phyloP scores from a whole-genome alignment of 1,140 invertebrate species.

The Bathynomus jamesi region DNA sequence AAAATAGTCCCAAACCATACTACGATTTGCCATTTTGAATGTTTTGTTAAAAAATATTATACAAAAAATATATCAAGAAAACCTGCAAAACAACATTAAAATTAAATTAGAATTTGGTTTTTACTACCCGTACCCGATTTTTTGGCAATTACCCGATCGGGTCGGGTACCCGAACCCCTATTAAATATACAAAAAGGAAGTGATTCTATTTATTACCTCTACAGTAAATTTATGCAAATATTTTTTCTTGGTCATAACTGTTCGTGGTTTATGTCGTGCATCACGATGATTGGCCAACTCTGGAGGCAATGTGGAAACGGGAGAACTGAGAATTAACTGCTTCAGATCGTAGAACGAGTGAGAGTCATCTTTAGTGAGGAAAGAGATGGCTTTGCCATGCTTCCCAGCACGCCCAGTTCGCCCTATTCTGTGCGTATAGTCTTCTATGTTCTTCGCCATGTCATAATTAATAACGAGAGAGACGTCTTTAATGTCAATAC shows the following conservation, averaged over 20 bases:
- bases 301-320: constrained; percentile 89
- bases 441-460: constrained; percentile 98
- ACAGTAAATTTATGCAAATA: constrained; percentile 35
- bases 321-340: constrained; percentile 77
- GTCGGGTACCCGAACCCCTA: no score
- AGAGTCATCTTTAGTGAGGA: constrained; percentile 95
- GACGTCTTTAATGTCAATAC: constrained; percentile 99
- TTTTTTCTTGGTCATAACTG: constrained; percentile 78
- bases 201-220: no score
- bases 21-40: no score
- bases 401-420: constrained; percentile 80
- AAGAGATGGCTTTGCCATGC: constrained; percentile 88
- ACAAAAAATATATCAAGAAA: no score
- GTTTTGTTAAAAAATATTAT: no score
- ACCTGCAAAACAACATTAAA: no score
- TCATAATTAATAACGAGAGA: constrained; percentile 98
- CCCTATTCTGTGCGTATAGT: constrained; percentile 53
- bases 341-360: constrained; percentile 95
- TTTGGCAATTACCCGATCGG: no score
- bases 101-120: no score
- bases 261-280: constrained; percentile 94
- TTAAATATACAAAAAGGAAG: no score
- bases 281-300: constrained; percentile 97
- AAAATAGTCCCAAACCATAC: no score
- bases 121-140: no score